Evolutionary conservation across 2,888 invertebrate genomes (phyloP).

Genomic region (Chaitophorus viminalis): DNA sequence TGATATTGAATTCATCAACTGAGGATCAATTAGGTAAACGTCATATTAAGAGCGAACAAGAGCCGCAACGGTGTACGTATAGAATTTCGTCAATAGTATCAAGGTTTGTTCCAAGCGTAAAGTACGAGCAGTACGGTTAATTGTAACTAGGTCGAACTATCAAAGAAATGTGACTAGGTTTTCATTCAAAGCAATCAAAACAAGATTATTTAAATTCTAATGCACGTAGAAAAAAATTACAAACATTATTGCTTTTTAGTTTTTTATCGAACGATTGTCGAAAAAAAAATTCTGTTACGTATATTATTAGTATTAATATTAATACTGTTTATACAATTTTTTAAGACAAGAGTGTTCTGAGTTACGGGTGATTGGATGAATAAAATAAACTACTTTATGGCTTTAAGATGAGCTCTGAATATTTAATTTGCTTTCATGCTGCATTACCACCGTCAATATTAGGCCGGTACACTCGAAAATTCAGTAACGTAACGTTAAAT

Average conservation of each 20-base stretch:
- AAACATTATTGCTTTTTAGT: no score
- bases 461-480: background rate
- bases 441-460: background rate
- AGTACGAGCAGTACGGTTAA: background rate
- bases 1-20: no score
- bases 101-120: background rate
- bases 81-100: background rate
- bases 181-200: no score
- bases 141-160: background rate
- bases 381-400: conserved; percentile 12
- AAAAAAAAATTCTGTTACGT: no score
- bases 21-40: background rate
- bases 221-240: no score
- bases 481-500: background rate
- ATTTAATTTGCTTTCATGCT: conserved; percentile 1
- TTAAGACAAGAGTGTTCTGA: background rate
- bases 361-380: background rate
- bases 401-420: background rate
- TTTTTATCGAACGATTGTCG: no score
- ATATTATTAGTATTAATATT: no score
- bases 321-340: background rate
- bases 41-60: background rate
- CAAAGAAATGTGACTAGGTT: no score
- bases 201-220: no score
- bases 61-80: background rate